Base-by-base conservation (phyloP, 2,888 invertebrate genomes). In the Pachliopta kotzebuea region DNA sequence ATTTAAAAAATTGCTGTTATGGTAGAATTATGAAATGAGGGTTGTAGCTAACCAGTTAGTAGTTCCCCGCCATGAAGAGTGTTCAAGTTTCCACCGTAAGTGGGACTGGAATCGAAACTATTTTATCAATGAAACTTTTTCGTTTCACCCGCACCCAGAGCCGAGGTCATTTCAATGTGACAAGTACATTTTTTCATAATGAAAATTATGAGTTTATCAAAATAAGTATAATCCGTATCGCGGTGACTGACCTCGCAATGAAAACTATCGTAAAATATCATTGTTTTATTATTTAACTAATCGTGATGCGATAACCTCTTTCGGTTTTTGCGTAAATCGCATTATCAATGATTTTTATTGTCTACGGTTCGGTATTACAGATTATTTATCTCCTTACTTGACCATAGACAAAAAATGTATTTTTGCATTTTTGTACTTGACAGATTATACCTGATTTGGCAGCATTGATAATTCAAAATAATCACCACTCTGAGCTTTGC, bases 201-300 rank as follows among this genome's bases (percentile, higher is more conserved):
- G 3, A n/a, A 60, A 53, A 20, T 24, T 2, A 31, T 31, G 23
- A 1, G 18, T 50, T 50, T 62, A 62, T 62, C 57, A 49, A 53
- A 29, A 61, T 24, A 18, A 53, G 4, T 23, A 50, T 8, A 45
- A 54, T 63, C n/a, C 63, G 26, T 49, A 65, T 54, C 57, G 55
- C 42, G 7, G 65, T 65, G 57, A 65, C 61, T 65, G 65, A 61
- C 65, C 65, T 61, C 57, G 49, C 37, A 65, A 65, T 18, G 42
- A 61, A 61, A 57, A 65, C 61, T 59, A 63, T 57, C 53, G 21
- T 37, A 31, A 58, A 58, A 53, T 65, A 57, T 61, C 65, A 65
- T 58, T 65, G 54, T 65, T 65, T 53, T 58, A 61, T 61, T 61
- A 45, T 26, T 20, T 53, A 54, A 53, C 3, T 53, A 57, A 60